phyloP scores from a whole-genome alignment of 2,113 vertebrate species.

The Microtus pennsylvanicus region DNA sequence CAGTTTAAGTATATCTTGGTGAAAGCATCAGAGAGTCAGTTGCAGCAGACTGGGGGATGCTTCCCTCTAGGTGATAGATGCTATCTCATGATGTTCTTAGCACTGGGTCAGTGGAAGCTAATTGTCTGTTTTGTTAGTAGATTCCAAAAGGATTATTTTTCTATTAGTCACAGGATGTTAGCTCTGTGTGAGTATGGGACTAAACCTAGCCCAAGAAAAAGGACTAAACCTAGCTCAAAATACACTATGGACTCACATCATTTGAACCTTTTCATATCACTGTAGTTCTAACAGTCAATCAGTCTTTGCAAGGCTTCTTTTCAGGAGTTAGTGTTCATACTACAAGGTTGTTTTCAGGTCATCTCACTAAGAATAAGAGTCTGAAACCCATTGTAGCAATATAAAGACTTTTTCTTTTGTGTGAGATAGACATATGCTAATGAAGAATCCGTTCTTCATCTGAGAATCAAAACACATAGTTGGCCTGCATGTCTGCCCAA shows the following conservation, averaged over 20 bases:
- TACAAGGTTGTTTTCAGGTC: neutral
- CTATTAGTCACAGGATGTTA: neutral
- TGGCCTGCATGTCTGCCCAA: neutral
- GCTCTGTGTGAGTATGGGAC: neutral
- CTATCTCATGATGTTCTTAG: too few species aligned
- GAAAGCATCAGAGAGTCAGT: neutral
- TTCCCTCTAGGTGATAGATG: neutral
- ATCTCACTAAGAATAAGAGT: neutral
- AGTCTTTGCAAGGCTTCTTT: neutral
- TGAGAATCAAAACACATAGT: neutral
- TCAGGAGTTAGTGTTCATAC: neutral
- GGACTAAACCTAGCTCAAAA: neutral
- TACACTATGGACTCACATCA: neutral
- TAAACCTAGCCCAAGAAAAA: neutral
- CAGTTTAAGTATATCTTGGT: neutral
- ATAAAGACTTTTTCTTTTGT: neutral
- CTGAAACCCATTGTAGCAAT: neutral
- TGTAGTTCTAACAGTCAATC: neutral
- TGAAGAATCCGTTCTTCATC: neutral
- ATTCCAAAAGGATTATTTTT: neutral
- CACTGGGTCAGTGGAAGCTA: neutral
- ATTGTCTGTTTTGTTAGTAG: neutral
- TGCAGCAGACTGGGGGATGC: neutral
- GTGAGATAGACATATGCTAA: neutral
- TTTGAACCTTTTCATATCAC: neutral